Conservation (phyloP, 2,888 invertebrate species). For the Odontocolon sp. region DNA sequence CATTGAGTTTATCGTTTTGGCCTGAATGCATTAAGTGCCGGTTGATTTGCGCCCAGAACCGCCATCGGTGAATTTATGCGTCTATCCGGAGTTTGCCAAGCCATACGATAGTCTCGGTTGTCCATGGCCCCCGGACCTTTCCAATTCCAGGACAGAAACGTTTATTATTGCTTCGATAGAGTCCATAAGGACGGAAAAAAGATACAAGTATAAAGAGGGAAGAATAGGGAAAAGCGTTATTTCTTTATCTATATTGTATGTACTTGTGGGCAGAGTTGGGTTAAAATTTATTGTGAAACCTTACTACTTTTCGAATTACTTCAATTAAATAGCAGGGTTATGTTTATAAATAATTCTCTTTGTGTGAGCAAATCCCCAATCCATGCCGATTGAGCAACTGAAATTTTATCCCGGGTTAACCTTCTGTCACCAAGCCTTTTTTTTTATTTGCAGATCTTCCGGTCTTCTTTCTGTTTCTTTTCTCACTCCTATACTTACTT, state of each 20-base stretch:
- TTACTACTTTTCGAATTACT: too few relatives aligned
- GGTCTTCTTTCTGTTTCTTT: background rate
- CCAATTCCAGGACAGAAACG: constrained; percentile 36
- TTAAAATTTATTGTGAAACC: too few relatives aligned
- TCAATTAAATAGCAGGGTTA: too few relatives aligned
- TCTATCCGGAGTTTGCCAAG: constrained; percentile 49
- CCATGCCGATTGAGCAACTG: too few relatives aligned
- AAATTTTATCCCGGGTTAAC: too few relatives aligned
- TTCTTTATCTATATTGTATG: background rate
- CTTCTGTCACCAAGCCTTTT: too few relatives aligned
- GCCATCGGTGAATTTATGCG: constrained; percentile 69
- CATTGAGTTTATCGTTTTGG: constrained; percentile 70
- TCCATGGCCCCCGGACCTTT: constrained; percentile 43
- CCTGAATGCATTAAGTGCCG: constrained; percentile 71
- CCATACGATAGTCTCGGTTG: constrained; percentile 2
- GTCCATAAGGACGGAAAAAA: constrained; percentile 17
- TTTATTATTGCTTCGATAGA: constrained; percentile 46
- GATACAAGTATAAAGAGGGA: background rate
- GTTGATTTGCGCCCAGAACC: constrained; percentile 69
- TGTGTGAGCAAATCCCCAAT: too few relatives aligned
- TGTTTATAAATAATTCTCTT: too few relatives aligned
- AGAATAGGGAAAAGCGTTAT: background rate
- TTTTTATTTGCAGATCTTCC: background rate
- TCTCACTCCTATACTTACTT: too few relatives aligned
- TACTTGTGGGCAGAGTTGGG: too few relatives aligned